Base-by-base conservation (phyloP, 2,888 invertebrate species). In the Byasa hedistus region DNA sequence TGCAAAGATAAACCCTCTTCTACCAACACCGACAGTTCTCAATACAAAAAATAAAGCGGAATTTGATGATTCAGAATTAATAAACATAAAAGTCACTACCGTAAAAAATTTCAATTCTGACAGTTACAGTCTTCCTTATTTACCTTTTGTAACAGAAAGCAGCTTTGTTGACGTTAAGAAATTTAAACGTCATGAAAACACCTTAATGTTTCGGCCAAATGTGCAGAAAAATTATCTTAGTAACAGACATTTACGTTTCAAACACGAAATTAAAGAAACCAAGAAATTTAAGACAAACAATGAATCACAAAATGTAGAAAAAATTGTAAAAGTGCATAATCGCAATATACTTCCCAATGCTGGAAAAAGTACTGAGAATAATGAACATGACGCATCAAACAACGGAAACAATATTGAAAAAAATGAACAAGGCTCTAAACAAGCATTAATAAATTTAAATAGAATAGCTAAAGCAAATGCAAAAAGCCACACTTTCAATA, bases 1-100 rank as follows among this genome's bases (percentile, higher is more conserved):
- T 3, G 48, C 56, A 22, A 61, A 60, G 19, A 57, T n/a, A 12
- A 61, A 52, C 24, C 27, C 44, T 19, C 44, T 54, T 23, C 62
- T 22, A 48, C 10, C 21, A 8, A 59, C 66, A 1, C 48, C 55
- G 5, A 44, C 44, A 32, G 58, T 51, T 51, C 58, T 8, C 17
- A 68, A 44, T 27, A 36, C 51, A 17, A 57, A 23, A 58, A 66
- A 60, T 60, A 58, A 24, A 61, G 58, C 24, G 19, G 61, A 17
- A 39, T 44, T 57, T 17, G 58, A 51, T 27, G 59, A 61, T 52
- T 57, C 64, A 2, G 56, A 65, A 22, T 55, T 56, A 2, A 65
- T 68, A 55, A 65, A 64, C 2, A 62, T 65, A 24, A 68, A 65
- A 59, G 68, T 68, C 8, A 65, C 68, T 48, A 64, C 65, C 3